Evolutionary conservation across 2,888 invertebrate genomes (phyloP), one percentile per base, ranked within the genome.

Genomic region (Cynaeus angustus): DNA sequence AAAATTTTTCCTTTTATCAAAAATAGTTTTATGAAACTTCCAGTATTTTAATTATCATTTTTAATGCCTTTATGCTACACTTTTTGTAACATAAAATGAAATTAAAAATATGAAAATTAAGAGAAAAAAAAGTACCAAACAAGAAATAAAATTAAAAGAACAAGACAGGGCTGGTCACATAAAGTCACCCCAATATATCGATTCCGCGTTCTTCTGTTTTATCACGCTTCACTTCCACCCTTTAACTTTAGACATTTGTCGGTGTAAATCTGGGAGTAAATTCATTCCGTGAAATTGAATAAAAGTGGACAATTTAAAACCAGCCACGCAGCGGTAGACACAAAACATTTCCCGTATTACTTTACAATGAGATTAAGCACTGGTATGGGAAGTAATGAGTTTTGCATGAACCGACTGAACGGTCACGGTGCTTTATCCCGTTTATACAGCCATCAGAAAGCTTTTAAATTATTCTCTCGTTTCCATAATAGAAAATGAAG

Each of bases 391-490:
- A 64, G 68, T 68, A 68, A 68, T 68, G 68, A 68, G 68, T 68
- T 68, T 68, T 68, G 68, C 62, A 68, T 68, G 62, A 64, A 50
- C 48, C 55, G 55, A 67, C 26, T 56, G 68, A 64, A 68, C 68
- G 68, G 68, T 68, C 68, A 68, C 68, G 68, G 48, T 56, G 62
- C 68, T 68, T 68, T 68, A 68, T 68, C 68, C 68, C 68, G 68
- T 68, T 64, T 64, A 68, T 56, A 55, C 56, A 48, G 66, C 53
- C 66, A 65, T 65, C 65, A 59, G 46, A 69, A 69, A 69, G 66
- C 69, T 69, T 69, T 69, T 65, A 69, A 69, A 69, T 69, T 69
- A 69, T 69, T 69, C 69, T 10, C 26, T 43, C 37, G 52, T 58
- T 59, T 66, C 37, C 69, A 69, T 66, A 66, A 66, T 52, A 64